These are phyloP conservation scores for Zelostemma sp. DNA, from an alignment of 1,140 invertebrate genomes.

Conservation along the genomic window DNA sequence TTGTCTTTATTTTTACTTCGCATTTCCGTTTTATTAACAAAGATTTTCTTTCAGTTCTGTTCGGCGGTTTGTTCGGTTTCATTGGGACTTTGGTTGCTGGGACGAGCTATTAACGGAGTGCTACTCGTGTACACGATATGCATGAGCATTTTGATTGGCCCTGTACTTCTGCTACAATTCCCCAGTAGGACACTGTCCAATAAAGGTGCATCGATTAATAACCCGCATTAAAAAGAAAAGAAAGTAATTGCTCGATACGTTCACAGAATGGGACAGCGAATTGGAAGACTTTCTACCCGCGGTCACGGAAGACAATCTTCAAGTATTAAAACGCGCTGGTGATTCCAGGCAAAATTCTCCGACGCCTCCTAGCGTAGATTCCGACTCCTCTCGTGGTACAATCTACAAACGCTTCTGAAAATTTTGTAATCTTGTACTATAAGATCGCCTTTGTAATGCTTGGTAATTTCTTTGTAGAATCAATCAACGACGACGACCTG, in stretches of 20 bases:
- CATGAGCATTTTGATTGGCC: slow-evolving; percentile 59
- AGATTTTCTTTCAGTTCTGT: slow-evolving; percentile 56
- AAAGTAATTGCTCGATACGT: no score
- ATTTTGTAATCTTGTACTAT: slow-evolving; percentile 2
- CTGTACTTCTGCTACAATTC: slow-evolving; percentile 54
- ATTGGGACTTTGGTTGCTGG: slow-evolving; percentile 58
- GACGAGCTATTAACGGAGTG: slow-evolving; percentile 52
- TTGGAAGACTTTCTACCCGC: slow-evolving; percentile 68
- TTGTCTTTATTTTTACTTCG: background rate
- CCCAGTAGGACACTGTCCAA: slow-evolving; percentile 44
- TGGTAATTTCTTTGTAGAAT: no score
- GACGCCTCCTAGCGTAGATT: slow-evolving; percentile 55
- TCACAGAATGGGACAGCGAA: slow-evolving; percentile 66
- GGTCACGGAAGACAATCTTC: slow-evolving; percentile 64
- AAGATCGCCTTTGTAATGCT: no score
- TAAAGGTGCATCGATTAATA: slow-evolving; percentile 40
- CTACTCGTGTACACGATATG: slow-evolving; percentile 56
- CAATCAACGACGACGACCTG: slow-evolving; percentile 62
- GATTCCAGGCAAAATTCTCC: slow-evolving; percentile 64
- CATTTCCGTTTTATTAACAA: no score
- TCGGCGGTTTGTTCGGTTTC: slow-evolving; percentile 52
- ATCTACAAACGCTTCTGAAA: background rate
- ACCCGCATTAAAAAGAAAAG: no score
- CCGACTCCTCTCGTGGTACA: slow-evolving; percentile 56
- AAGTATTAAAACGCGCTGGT: slow-evolving; percentile 62